These are phyloP conservation scores for Lophotriccus pileatus DNA, from an alignment of 2,797 vertebrate genomes.

Conservation along the genomic window DNA sequence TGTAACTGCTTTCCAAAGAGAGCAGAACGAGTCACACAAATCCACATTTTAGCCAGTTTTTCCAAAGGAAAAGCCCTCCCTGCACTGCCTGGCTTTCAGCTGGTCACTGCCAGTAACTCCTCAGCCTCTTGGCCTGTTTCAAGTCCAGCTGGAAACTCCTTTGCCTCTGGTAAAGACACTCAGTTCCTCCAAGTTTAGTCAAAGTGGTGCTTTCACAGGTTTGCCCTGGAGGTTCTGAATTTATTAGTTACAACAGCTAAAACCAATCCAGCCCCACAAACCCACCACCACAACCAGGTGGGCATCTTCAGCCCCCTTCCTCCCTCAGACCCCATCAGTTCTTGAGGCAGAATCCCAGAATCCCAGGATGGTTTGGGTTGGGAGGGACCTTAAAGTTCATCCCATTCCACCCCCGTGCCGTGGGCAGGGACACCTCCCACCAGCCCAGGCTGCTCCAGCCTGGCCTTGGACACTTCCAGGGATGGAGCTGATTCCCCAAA, in stretches of 20 bases:
- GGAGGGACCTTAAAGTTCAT: background rate
- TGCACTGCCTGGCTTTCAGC: fast-evolving
- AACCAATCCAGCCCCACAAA: background rate
- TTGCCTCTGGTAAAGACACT: background rate
- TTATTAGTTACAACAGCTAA: background rate
- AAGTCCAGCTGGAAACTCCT: background rate
- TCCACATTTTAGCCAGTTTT: background rate
- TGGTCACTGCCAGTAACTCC: background rate
- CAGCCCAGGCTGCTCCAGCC: background rate
- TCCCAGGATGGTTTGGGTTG: background rate
- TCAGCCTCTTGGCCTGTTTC: background rate
- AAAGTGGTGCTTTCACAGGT: background rate
- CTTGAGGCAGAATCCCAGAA: background rate
- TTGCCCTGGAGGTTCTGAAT: background rate
- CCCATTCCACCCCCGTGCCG: background rate
- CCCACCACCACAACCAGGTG: background rate
- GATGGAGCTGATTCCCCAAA: background rate
- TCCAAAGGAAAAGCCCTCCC: background rate
- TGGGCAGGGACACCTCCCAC: background rate
- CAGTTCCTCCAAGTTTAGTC: fast-evolving
- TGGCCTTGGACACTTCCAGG: background rate
- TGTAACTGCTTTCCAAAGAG: background rate
- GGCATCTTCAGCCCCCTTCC: background rate
- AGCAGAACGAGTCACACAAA: background rate
- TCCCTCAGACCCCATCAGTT: background rate